A percentile compares a stretch with the other conserved stretches of the same genome.
Evolutionary conservation across 2,797 vertebrate genomes (phyloP).

Genomic region (Paguma larvata): DNA sequence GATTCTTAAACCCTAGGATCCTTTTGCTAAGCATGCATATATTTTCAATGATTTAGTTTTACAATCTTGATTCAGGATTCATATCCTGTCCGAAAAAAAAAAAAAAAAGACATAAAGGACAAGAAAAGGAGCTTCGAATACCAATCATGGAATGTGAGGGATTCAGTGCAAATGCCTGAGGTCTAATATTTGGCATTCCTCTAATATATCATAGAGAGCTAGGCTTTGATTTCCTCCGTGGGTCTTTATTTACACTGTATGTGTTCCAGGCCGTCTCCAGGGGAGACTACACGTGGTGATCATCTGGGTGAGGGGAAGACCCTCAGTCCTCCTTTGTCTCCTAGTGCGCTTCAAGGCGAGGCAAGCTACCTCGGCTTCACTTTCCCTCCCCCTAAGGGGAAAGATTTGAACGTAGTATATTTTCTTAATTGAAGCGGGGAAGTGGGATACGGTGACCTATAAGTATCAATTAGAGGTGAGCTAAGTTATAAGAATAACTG

Average conservation of each 20-base stretch:
- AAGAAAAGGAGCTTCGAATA: constrained; percentile 38
- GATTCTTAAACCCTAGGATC: constrained; percentile 58
- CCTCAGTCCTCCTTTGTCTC: not conserved
- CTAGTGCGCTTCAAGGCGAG: not conserved
- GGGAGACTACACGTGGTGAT: not conserved
- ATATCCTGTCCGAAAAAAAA: constrained; percentile 43
- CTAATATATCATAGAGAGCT: not conserved
- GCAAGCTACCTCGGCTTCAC: not conserved
- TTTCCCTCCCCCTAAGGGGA: not conserved
- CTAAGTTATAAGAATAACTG: not conserved
- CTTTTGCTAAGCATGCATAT: constrained; percentile 48
- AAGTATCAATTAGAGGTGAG: not conserved
- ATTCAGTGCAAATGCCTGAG: constrained; percentile 45
- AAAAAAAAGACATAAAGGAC: constrained; percentile 1
- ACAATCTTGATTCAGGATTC: constrained; percentile 69
- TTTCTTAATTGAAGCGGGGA: constrained; percentile 3
- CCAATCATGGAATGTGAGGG: constrained; percentile 63
- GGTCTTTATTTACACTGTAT: constrained; percentile 62
- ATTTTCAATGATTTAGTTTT: constrained; percentile 69
- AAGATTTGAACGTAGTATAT: constrained; percentile 4
- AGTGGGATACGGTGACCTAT: not conserved
- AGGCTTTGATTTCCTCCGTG: constrained; percentile 26
- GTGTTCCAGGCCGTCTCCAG: constrained; percentile 23
- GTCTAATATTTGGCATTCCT: constrained; percentile 69
- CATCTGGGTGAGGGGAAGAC: not conserved